Evolutionary conservation across 2,113 vertebrate species (phyloP), one percentile per base, ranked within the genome.

Genomic region (Tyto alba): DNA sequence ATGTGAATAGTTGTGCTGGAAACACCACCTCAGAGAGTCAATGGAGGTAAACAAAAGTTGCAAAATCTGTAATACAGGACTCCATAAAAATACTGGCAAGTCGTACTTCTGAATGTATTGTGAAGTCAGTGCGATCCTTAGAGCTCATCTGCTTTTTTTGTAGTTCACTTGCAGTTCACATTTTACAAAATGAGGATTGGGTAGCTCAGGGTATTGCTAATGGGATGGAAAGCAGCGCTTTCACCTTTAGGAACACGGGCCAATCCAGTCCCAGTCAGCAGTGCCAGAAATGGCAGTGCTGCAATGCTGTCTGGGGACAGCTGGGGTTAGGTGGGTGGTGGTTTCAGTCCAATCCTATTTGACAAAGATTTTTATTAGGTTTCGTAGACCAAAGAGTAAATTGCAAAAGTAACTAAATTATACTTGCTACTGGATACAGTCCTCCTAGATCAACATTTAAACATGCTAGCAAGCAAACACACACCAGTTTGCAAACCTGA

Each of bases 331-430:
- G 60, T 67, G 80, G 25, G 20, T 18, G 17, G 32, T 74, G 38
- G 18, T 52, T 90, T 82, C 63, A 74, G 21, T 40, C 76, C 43
- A 62, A 57, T 38, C n/a, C 76, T 89, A 3, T 93, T 84, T 77
- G 55, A 88, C 83, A 74, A 43, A 62, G 52, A 50, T 63, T 89
- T 95, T 74, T 63, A 78, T 77, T 55, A 56, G 64, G 34, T 91
- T 86, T 90, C 66, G 32, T n/a, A 72, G 64, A 60, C 73, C 86
- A 90, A 95, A 93, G 82, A 92, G 75, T 90, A 95, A 85, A 85
- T 71, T 90, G 74, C 75, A 88, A 18, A 88, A 96, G 43, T 60
- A 85, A 68, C 81, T 81, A 32, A n/a, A 85, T 91, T 74, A n/a
- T 26, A 60, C 53, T 82, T 85, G 38, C 63, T 78, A 32, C 67